These are phyloP conservation scores for Herpetotheres cachinnans DNA, from an alignment of 2,113 vertebrate species.

Conservation along the genomic window DNA sequence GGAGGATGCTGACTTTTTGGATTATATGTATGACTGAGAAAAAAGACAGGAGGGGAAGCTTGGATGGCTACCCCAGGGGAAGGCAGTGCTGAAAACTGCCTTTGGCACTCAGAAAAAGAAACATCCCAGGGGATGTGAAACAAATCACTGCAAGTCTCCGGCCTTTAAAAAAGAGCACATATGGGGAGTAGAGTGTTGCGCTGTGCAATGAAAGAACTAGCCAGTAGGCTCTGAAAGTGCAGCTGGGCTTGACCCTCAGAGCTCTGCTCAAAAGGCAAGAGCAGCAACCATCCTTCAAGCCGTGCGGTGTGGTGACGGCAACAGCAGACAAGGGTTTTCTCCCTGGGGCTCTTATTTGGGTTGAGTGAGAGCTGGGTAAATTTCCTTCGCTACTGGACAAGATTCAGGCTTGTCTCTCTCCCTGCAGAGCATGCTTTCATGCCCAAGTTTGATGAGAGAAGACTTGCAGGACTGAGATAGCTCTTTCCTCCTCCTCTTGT, in stretches of 20 bases:
- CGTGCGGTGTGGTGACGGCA: no score
- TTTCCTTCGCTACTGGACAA: neutral
- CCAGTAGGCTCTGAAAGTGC: neutral
- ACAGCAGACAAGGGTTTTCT: neutral
- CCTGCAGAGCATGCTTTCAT: fast-evolving
- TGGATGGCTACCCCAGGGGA: neutral
- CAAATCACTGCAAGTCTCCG: neutral
- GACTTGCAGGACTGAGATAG: neutral
- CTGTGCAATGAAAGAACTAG: neutral
- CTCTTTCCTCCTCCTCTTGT: neutral
- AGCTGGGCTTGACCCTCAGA: neutral
- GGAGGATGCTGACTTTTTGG: neutral
- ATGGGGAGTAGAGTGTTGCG: neutral
- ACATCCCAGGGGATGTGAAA: neutral
- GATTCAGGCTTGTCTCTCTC: neutral
- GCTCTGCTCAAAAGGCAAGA: neutral
- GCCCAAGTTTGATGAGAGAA: neutral
- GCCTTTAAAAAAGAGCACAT: neutral
- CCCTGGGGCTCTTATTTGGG: neutral
- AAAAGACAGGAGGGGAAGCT: neutral
- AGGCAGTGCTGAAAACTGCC: neutral
- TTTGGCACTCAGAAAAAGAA: neutral
- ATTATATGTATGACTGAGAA: neutral
- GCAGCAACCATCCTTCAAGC: neutral
- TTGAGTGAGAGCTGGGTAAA: neutral